Base-by-base conservation (phyloP, 2,113 vertebrate genomes). In the Gobius niger region DNA sequence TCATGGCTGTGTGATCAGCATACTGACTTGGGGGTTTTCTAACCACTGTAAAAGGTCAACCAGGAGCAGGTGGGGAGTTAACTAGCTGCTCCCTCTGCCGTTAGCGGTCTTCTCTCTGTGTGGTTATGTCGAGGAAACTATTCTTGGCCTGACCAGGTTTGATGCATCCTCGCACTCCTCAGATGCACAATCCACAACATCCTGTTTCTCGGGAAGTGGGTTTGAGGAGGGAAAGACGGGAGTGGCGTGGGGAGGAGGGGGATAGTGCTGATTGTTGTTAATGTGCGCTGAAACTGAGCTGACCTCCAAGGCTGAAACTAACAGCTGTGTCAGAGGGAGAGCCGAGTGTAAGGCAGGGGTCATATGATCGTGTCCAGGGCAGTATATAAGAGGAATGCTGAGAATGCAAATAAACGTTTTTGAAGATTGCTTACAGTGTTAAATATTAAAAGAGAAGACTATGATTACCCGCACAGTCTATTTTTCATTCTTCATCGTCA, bases 161-260 rank as follows among this genome's bases (percentile, higher is more conserved):
- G 10, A 16, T 1, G 1, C 15, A 7, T 78, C 66, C 53, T 75
- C 42, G 54, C 62, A 75, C 77, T 70, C 71, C 63, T 80, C 69
- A 72, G 69, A 88, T 76, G 70, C 80, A 2, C 40, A 81, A 83
- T 87, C 76, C 88, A 89, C 68, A 89, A 91, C 89, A 91, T 92
- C 91, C 91, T 90, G 91, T 92, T 90, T 71, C 82, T 90, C 86
- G 76, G 90, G 91, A 91, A 87, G 77, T 65, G 18, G 63, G 19
- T 63, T 12, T 34, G 66, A 81, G 71, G 73, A 19, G 81, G 78
- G 77, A 70, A 73, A 63, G 78, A 63, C 66, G 24, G 72, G 69
- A 67, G 76, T 4, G 12, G 72, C 63, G 19, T n/a, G n/a, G n/a
- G n/a, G n/a, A n/a, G 5, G 52, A 4, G 24, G 24, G 72, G 66